Evolutionary conservation across 1,140 invertebrate genomes (phyloP).

Genomic region (Cotesia glomerata): DNA sequence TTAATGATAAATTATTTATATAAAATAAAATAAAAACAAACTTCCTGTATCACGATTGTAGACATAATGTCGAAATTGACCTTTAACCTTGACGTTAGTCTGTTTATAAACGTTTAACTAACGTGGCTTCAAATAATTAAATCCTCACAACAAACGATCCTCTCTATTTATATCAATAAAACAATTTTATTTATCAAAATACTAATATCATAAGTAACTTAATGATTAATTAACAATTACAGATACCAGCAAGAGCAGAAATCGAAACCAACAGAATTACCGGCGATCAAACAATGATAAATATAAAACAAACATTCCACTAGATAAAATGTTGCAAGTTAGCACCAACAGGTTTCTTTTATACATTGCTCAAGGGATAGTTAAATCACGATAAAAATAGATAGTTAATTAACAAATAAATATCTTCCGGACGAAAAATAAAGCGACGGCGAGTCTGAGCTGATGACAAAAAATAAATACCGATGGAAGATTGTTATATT

Average conservation of each 20-base stretch:
- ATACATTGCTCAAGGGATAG: neutral
- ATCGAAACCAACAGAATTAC: conserved; percentile 9
- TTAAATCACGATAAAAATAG: neutral
- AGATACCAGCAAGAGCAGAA: conserved; percentile 45
- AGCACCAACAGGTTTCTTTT: neutral
- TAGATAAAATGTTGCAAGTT: conserved; percentile 2
- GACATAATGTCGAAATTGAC: neutral
- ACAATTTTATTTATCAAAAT: neutral
- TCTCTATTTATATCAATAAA: neutral
- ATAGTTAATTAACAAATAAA: no score
- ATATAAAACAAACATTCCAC: neutral
- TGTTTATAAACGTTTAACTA: no score
- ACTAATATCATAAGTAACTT: neutral
- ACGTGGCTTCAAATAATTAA: no score
- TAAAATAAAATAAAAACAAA: neutral
- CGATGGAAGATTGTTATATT: no score
- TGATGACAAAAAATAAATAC: no score
- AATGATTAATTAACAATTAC: conserved; percentile 24
- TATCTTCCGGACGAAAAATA: no score
- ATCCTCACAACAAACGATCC: no score
- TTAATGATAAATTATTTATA: no score
- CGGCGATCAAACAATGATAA: conserved; percentile 33
- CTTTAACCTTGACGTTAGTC: neutral
- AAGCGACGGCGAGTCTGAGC: no score
- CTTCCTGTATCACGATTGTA: no score